phyloP scores from a whole-genome alignment of 2,113 vertebrate genomes.

The Pristiophorus japonicus region DNA sequence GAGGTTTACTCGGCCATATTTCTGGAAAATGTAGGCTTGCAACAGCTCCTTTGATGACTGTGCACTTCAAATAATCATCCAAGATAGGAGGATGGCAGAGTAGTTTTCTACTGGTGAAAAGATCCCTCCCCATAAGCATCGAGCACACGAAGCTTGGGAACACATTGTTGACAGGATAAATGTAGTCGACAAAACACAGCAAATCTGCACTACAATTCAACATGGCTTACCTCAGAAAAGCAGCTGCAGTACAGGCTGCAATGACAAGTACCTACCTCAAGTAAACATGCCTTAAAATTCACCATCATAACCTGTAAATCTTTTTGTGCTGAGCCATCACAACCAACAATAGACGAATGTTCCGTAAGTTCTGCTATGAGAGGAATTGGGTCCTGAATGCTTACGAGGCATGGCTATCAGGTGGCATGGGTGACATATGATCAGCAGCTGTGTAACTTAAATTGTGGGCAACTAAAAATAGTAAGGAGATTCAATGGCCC shows the following conservation, averaged over 20 bases:
- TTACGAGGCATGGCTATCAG: not conserved
- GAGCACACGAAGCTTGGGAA: not conserved
- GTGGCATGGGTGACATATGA: not conserved
- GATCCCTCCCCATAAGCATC: not conserved
- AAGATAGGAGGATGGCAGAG: too few species aligned
- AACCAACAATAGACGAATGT: not conserved
- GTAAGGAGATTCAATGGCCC: not conserved
- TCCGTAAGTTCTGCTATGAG: not conserved
- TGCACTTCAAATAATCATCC: not conserved
- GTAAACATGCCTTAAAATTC: not conserved
- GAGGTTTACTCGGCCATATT: not conserved
- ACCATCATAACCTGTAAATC: not conserved
- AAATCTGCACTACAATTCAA: not conserved
- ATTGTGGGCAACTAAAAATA: not conserved
- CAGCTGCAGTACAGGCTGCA: not conserved
- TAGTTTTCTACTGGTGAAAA: not conserved
- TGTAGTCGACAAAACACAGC: not conserved
- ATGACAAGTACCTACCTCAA: not conserved
- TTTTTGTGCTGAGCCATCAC: not conserved
- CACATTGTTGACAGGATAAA: not conserved
- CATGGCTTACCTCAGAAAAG: not conserved
- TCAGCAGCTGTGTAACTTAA: not conserved
- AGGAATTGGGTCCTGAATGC: not conserved
- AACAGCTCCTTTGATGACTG: not conserved
- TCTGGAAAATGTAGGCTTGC: not conserved